Base-by-base conservation (phyloP, 1,140 invertebrate species). In the Hydropsyche tenuis region DNA sequence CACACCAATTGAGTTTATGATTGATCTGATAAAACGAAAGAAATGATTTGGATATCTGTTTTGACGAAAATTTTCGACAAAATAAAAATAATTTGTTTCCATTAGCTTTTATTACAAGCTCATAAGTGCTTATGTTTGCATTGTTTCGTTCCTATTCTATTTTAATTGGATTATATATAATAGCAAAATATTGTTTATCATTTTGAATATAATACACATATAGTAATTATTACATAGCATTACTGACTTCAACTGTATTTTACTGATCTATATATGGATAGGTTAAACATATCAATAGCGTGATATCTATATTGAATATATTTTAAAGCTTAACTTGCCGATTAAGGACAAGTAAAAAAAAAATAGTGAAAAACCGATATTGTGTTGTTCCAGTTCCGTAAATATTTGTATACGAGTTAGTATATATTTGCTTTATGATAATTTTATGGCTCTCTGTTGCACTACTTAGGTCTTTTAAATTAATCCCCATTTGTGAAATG, bases 271-370 rank as follows among this genome's bases (percentile, higher is more conserved):
- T 70, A 56, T 20, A 53, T 56, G 18, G 16, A 25, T 70, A 70
- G 68, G 25, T 56, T 53, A 56, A 70, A 70, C 68, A 70, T 70
- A 70, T 70, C 68, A 70, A 70, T 70, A 70, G 68, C 14, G 22
- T 69, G 20, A 70, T 48, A 11, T 30, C 22, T 14, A n/a, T 46
- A 43, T 18, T 9, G 56, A 22, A 23, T 22, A 25, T 60, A 14
- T 60, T 16, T 20, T 51, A 51, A 51, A 51, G 46, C 46, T 23
- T 60, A 22, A 53, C 22, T 53, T 53, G 11, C 51, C 51, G 56
- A 12, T 60, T 11, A 22, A 18, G n/a, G 16, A 16, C 48, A 6
- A 60, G 56, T 25, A 25, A 60, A 23, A 22, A 25, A n/a, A n/a
- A n/a, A n/a, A n/a, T n/a, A n/a, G n/a, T n/a, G n/a, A 60, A 60